Conservation (phyloP, 2,888 invertebrate genomes). For the Matsumyia berberina region DNA sequence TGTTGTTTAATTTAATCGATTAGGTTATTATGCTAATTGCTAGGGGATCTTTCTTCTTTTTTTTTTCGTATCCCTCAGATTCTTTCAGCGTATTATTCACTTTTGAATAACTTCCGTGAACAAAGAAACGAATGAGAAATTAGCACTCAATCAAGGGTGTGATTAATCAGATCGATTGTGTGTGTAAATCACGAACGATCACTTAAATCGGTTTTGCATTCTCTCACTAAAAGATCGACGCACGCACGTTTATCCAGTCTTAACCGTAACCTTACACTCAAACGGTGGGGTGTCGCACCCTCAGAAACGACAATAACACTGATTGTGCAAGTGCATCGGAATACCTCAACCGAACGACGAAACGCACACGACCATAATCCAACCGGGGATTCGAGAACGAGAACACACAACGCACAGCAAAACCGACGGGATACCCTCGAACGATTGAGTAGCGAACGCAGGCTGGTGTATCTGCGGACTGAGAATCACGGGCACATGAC, state of each 20-base stretch:
- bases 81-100: constrained; percentile 1
- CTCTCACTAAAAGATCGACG: constrained; percentile 6
- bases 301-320: constrained; percentile 31
- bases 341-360: constrained; percentile 23
- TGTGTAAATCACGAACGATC: constrained; percentile 27
- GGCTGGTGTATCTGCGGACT: constrained; percentile 67
- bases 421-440: constrained; percentile 60
- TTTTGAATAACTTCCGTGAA: neutral
- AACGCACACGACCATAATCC: constrained; percentile 39
- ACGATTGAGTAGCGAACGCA: constrained; percentile 71
- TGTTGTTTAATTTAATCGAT: constrained; percentile 35
- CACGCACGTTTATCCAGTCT: neutral
- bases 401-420: constrained; percentile 51
- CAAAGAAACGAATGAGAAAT: constrained; percentile 1
- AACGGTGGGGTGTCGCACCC: constrained; percentile 5
- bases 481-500: constrained; percentile 53
- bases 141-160: constrained; percentile 1
- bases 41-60: constrained; percentile 7
- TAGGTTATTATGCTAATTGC: constrained; percentile 63
- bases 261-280: neutral
- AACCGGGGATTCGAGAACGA: constrained; percentile 34
- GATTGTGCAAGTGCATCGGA: constrained; percentile 46
- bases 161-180: neutral
- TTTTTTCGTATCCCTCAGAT: neutral
- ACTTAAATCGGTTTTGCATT: constrained; percentile 10